Evolutionary conservation across 2,888 invertebrate genomes (phyloP).

Genomic region (Tanytarsus gracilentus): DNA sequence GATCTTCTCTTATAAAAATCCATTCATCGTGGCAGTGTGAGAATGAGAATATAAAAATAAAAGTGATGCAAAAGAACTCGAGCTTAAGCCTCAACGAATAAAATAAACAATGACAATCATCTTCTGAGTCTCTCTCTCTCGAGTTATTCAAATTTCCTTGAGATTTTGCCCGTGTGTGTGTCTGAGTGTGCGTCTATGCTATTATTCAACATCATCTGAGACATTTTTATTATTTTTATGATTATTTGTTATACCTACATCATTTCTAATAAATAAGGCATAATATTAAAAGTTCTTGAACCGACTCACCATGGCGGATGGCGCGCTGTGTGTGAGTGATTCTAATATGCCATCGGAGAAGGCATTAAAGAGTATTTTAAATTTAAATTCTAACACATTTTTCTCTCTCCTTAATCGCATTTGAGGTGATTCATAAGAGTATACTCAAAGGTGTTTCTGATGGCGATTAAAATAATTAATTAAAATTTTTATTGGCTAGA

Average conservation of each 20-base stretch:
- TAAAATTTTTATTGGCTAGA: not conserved
- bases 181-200: not conserved
- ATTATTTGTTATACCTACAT: constrained; percentile 20
- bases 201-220: constrained; percentile 6
- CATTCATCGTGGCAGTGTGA: too few species aligned
- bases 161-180: not conserved
- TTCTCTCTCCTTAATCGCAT: not conserved
- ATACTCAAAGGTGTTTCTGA: not conserved
- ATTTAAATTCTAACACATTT: constrained; percentile 11
- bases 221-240: constrained; percentile 26
- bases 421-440: not conserved
- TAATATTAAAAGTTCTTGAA: too few species aligned
- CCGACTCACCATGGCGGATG: too few species aligned
- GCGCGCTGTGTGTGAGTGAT: too few species aligned
- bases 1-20: too few species aligned
- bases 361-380: too few species aligned
- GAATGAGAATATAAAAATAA: not conserved
- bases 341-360: too few species aligned
- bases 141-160: not conserved
- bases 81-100: too few species aligned
- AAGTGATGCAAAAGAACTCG: not conserved
- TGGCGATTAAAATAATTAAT: constrained; percentile 9
- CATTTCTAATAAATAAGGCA: constrained; percentile 11
- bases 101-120: constrained; percentile 2
- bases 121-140: not conserved